Base-by-base conservation (phyloP, 2,797 vertebrate genomes). In the Crenuchus spilurus region DNA sequence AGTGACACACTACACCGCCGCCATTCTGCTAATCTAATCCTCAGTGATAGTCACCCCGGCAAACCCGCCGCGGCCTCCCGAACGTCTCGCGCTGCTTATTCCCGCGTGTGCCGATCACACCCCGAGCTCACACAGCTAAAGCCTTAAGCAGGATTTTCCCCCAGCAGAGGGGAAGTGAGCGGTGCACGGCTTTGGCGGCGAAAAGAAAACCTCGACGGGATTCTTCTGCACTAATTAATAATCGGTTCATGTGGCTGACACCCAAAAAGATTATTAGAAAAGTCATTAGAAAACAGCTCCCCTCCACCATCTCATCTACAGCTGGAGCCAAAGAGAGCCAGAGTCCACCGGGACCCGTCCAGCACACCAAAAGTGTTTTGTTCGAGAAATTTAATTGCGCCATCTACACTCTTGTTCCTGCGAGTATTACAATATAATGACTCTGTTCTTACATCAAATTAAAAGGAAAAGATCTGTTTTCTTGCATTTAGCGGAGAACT, bases 321-420 rank as follows among this genome's bases (percentile, higher is more conserved):
- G 80, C 80, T 82, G 80, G 73, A 84, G 78, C 79, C 78, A 83
- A 85, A 75, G 86, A 83, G 76, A 84, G 80, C 46, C 22, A 54
- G 83, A 58, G 4, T 86, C 86, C 87, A 77, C 39, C 18, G 77
- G 90, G 88, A 89, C 46, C 52, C 37, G 71, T 78, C 82, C 72
- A 75, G 82, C 42, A 54, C 82, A 83, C 84, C 83, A 82, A 87
- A 80, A 87, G 83, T 85, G 84, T 91, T 91, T 88, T 92, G 86
- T 89, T 88, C 83, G 70, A 81, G 85, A 91, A 89, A 92, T 92
- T 87, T 91, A 92, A 93, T 93, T 93, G 90, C 86, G 39, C 84
- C 83, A 87, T 90, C 89, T 87, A 88, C 86, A 88, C 86, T 85
- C 84, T 72, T 84, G 87, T 87, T 90, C 92, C 90, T 91, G 41